Evolutionary conservation across 1,140 invertebrate species (phyloP), one percentile per base, ranked within the genome.

Genomic region (Triops longicaudatus): DNA sequence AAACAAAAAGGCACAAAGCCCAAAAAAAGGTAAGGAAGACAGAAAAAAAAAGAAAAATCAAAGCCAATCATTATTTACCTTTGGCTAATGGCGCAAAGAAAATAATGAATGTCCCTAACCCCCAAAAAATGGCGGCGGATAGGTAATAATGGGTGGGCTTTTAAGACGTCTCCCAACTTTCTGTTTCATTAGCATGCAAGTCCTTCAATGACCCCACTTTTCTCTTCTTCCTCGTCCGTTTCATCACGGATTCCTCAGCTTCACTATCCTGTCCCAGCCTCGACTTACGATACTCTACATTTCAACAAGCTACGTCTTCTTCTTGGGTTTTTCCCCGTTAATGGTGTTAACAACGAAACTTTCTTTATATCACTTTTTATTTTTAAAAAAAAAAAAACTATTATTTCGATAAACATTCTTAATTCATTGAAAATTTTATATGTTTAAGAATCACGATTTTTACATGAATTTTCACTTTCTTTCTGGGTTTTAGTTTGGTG

Each of bases 151-250:
- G 31, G 31, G 31, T 2, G 50, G 0, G 22, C 50, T 63, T 63
- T 63, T 17, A 63, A 63, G 50, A 63, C 17, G 50, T 63, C 50
- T 22, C 50, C 6, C 14, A 63, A 22, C 50, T 63, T 63, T 63
- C 50, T 63, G 50, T 63, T 63, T 63, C 50, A 63, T 63, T 63
- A 63, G 50, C 50, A 63, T 63, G 50, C 50, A 63, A 63, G 50
- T 63, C 14, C 50, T 63, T 63, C 17, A 63, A 63, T 63, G 50
- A 63, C 22, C 50, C 50, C 17, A n/a, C 50, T n/a, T 22, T 17
- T 22, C 14, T 63, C 50, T 63, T 63, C 44, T 63, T 37, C 7
- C 44, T 63, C 50, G 10, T 63, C 9, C 22, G 0, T 63, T 63
- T 22, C 17, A 63, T 22, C 22, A 17, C 50, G 5, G 14, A 63